Conservation (phyloP, 2,113 vertebrate species). For the Oenanthe oenanthe region DNA sequence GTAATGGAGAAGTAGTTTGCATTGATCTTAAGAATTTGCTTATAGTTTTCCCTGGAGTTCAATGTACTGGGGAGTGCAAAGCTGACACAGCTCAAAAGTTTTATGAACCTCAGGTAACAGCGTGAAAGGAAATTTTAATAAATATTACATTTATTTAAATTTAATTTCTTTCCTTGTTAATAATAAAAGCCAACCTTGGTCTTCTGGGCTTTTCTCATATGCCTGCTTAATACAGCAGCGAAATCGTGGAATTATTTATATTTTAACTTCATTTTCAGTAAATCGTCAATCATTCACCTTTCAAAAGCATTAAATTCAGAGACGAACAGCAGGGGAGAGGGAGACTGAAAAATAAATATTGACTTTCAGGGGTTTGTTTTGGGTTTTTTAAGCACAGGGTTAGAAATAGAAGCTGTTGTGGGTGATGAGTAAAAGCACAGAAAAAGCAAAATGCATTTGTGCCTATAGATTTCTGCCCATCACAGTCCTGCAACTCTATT, state of each 20-base stretch:
- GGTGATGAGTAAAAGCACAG: neutral
- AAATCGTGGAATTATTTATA: constrained; percentile 58
- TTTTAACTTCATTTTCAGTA: constrained; percentile 55
- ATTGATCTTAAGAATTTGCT: constrained; percentile 68
- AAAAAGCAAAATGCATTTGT: neutral
- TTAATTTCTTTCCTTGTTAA: constrained; percentile 74
- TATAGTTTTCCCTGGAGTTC: constrained; percentile 66
- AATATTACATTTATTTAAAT: constrained; percentile 74
- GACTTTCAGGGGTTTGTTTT: constrained; percentile 52
- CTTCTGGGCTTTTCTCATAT: constrained; percentile 59
- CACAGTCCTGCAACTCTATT: neutral
- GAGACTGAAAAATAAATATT: constrained; percentile 53
- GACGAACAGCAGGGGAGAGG: constrained; percentile 10
- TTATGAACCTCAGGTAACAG: constrained; percentile 72
- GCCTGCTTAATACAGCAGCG: constrained; percentile 43
- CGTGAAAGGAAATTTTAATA: constrained; percentile 75
- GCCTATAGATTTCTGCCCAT: neutral
- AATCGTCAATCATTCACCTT: constrained; percentile 62
- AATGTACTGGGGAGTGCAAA: constrained; percentile 54
- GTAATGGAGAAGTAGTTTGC: constrained; percentile 67
- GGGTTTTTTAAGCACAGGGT: neutral
- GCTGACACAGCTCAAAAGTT: constrained; percentile 69
- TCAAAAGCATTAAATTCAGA: constrained; percentile 59
- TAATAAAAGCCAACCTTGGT: constrained; percentile 69
- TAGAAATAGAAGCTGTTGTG: constrained; percentile 4